phyloP scores from a whole-genome alignment of 2,888 invertebrate species.

The Galerucella nymphaeae region DNA sequence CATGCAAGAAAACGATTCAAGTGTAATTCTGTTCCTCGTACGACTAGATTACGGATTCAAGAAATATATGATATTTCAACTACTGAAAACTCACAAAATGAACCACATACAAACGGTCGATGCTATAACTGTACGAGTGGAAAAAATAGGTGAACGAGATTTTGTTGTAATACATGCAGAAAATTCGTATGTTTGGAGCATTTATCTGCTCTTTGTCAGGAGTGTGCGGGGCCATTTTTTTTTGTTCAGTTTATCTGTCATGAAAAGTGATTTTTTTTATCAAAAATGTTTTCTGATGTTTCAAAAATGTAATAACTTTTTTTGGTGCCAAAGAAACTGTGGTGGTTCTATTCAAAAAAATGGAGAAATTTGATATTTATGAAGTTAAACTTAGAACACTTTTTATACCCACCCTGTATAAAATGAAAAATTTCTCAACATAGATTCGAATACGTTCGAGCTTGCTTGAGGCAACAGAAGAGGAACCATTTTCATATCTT shows the following conservation, averaged over 20 bases:
- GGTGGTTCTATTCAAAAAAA: too few relatives aligned
- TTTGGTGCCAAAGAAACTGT: not conserved
- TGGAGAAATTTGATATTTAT: too few relatives aligned
- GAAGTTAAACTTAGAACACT: too few relatives aligned
- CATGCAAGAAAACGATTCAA: conserved; percentile 19
- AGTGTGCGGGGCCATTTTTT: not conserved
- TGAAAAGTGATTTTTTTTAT: not conserved
- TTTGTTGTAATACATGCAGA: not conserved
- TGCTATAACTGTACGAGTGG: conserved; percentile 4
- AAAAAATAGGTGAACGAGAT: not conserved
- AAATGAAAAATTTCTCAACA: too few relatives aligned
- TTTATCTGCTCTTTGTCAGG: not conserved
- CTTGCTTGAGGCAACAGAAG: too few relatives aligned
- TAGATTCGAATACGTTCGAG: too few relatives aligned
- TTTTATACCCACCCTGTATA: too few relatives aligned
- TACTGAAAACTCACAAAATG: conserved; percentile 10
- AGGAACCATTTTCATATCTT: too few relatives aligned
- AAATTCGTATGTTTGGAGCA: conserved; percentile 2
- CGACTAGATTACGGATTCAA: conserved; percentile 25
- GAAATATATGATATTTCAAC: conserved; percentile 20
- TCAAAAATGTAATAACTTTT: not conserved
- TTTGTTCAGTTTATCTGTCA: not conserved
- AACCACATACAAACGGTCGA: conserved; percentile 19
- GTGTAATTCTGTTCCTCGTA: conserved; percentile 16
- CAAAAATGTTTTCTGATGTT: not conserved